These are phyloP conservation scores for Linepithema humile DNA, from an alignment of 1,140 invertebrate species.

Conservation along the genomic window DNA sequence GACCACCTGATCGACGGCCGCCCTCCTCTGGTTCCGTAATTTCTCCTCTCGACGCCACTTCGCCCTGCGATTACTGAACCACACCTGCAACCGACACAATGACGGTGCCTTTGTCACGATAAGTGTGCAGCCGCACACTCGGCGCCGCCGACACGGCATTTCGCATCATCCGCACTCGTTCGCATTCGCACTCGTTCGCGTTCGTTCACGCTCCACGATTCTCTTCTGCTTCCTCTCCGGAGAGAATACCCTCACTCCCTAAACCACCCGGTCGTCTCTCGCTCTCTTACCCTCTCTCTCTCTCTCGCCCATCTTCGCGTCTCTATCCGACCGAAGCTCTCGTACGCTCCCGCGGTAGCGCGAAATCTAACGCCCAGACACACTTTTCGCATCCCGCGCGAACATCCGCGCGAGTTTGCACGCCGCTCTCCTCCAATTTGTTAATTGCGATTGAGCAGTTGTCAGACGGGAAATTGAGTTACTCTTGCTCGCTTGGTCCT, in stretches of 20 bases:
- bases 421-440: slow-evolving; percentile 67
- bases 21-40: slow-evolving; percentile 93
- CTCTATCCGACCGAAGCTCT: not conserved
- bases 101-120: slow-evolving; percentile 72
- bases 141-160: slow-evolving; percentile 55
- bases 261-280: slow-evolving; percentile 6
- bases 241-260: not conserved
- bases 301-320: slow-evolving; percentile 44
- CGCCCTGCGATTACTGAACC: slow-evolving; percentile 99
- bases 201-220: slow-evolving; percentile 41
- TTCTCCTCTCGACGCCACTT: slow-evolving; percentile 99
- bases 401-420: slow-evolving; percentile 55
- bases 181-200: slow-evolving; percentile 59
- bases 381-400: slow-evolving; percentile 29
- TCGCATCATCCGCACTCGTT: slow-evolving; percentile 68
- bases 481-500: slow-evolving; percentile 70
- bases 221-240: slow-evolving; percentile 43
- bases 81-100: slow-evolving; percentile 89
- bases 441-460: slow-evolving; percentile 80
- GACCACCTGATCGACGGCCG: slow-evolving; percentile 85
- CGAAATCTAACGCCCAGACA: slow-evolving; percentile 58
- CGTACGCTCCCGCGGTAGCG: slow-evolving; percentile 11
- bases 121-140: slow-evolving; percentile 66
- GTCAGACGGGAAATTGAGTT: slow-evolving; percentile 78
- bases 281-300: slow-evolving; percentile 16